Conservation (phyloP, 1,140 invertebrate genomes). For the Oncopeltus fasciatus region DNA sequence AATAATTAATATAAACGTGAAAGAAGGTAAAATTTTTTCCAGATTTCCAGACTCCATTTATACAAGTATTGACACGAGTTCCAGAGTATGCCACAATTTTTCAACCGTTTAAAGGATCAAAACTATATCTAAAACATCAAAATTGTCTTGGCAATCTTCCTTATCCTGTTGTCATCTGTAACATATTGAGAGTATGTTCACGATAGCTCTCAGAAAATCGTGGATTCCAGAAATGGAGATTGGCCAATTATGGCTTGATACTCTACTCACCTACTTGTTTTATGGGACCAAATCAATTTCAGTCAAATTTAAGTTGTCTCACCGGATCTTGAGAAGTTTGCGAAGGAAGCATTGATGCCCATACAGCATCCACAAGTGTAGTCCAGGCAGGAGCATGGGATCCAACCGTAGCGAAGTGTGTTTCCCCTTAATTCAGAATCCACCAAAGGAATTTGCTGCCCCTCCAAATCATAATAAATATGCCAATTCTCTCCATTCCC, state of each 20-base stretch:
- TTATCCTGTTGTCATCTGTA: not conserved
- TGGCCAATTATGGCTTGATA: not conserved
- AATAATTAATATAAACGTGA: no score
- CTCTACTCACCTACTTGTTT: not conserved
- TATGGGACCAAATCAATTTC: not conserved
- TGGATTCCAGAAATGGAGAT: not conserved
- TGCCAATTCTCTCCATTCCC: not conserved
- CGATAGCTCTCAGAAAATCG: not conserved
- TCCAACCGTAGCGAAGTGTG: slow-evolving; percentile 7
- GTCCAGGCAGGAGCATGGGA: slow-evolving; percentile 41
- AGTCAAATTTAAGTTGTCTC: slow-evolving; percentile 31
- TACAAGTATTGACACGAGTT: no score
- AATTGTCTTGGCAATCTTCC: no score
- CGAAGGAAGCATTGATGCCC: slow-evolving; percentile 32
- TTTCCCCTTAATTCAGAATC: not conserved
- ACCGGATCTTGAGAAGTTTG: slow-evolving; percentile 22
- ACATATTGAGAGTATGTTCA: not conserved
- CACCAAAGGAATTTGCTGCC: not conserved
- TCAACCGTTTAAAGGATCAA: no score
- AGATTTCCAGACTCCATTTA: no score
- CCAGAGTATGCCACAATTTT: no score
- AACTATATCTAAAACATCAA: no score
- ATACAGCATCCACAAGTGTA: slow-evolving; percentile 50
- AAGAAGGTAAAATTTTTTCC: no score
- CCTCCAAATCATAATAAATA: not conserved